Base-by-base conservation (phyloP, 2,797 vertebrate genomes). In the Acanthornis magna region DNA sequence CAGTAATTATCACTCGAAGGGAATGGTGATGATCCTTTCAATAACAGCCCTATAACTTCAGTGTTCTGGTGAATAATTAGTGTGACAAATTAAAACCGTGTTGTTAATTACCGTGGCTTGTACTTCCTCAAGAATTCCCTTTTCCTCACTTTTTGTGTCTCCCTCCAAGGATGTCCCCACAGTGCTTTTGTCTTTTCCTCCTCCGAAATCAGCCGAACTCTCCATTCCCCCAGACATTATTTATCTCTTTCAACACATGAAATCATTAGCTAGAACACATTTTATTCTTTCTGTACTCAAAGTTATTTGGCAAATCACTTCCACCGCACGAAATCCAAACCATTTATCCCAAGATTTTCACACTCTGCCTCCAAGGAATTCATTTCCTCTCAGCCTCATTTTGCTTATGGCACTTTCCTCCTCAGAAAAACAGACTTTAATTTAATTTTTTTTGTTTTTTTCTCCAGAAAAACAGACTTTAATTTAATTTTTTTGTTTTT, bases 181-280 rank as follows among this genome's bases (percentile, higher is more conserved):
- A 6, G n/a, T 6, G 42, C 67, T 91, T 94, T 88, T 74, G 15
- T 26, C 43, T 91, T 67, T 48, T n/a, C 17, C 13, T 85, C 27
- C 27, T 50, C 42, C 73, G n/a, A 60, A 42, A 83, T 26, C 70
- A 85, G 61, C 66, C 2, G 36, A 67, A 23, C 5, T 5, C 25
- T 25, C n/a, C 3, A 1, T 32, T 25, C 74, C 60, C 50, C 36
- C 36, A 43, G 38, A 5, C 6, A 0, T 45, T 2, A 34, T 20
- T 51, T 12, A 2, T 1, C 10, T 8, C 7, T 53, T n/a, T 7
- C 23, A n/a, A 4, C 12, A 7, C n/a, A 2, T 3, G 3, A 0
- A 47, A 54, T 60, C 16, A 25, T 43, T 3, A 7, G 2, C 38
- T 13, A 2, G 26, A 60, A 20, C 30, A 10, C 38, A 14, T 53